A percentile compares a stretch with the other conserved stretches of the same genome.
These are phyloP conservation scores for Aphis craccivora DNA, from an alignment of 1,140 invertebrate species.

Conservation along the genomic window DNA sequence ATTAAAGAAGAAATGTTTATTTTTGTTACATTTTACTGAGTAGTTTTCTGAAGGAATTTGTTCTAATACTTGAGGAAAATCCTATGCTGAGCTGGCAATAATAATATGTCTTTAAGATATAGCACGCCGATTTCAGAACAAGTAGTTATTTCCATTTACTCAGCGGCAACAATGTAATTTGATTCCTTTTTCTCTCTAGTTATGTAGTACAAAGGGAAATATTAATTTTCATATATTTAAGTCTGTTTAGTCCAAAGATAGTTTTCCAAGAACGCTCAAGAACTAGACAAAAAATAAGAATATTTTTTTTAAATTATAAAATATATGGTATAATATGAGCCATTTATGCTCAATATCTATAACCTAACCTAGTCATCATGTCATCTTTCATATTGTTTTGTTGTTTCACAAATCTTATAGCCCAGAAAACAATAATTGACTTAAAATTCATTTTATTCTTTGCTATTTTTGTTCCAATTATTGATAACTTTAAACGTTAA, in stretches of 20 bases:
- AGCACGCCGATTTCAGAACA: background rate
- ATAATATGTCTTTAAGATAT: background rate
- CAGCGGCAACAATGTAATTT: background rate
- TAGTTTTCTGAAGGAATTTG: background rate
- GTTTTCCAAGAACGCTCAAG: background rate
- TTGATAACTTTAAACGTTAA: background rate
- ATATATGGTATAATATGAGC: background rate
- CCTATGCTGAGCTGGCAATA: background rate
- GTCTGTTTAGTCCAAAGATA: background rate
- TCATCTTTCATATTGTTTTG: background rate
- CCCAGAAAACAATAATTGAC: background rate
- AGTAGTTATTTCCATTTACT: background rate
- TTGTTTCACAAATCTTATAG: background rate
- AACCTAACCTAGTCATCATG: background rate
- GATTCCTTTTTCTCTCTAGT: background rate
- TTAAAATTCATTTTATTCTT: background rate
- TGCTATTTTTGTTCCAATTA: background rate
- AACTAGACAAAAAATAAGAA: background rate
- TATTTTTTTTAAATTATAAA: background rate
- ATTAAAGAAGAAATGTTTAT: constrained; percentile 4
- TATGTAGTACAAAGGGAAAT: background rate
- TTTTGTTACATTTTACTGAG: constrained; percentile 1
- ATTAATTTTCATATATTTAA: constrained; percentile 11
- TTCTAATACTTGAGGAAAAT: background rate
- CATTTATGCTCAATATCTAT: background rate